Evolutionary conservation across 2,797 vertebrate genomes (phyloP).

Genomic region (Lepidocolaptes lacrymiger): DNA sequence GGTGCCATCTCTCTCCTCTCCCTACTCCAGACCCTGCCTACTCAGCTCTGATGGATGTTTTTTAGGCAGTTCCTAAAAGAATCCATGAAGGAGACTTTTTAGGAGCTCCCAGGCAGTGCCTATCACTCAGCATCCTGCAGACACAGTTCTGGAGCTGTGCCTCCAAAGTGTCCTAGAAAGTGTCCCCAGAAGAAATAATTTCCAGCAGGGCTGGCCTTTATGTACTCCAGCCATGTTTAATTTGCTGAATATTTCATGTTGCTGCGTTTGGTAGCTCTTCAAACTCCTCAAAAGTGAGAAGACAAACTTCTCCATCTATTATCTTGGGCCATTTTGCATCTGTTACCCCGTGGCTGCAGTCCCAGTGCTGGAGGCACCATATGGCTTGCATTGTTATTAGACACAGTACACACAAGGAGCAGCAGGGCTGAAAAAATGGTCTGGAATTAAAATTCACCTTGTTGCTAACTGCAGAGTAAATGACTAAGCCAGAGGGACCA

Average conservation of each 20-base stretch:
- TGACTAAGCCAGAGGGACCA: not conserved
- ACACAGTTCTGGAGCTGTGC: not conserved
- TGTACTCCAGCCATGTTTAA: not conserved
- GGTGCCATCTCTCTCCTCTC: not conserved
- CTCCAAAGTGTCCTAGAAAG: not conserved
- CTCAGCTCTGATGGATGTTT: rapidly evolving
- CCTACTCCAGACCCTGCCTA: not conserved
- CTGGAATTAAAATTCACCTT: constrained; percentile 59
- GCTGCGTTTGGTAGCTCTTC: not conserved
- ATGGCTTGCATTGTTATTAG: constrained; percentile 53
- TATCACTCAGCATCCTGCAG: not conserved
- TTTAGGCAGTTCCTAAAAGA: not conserved
- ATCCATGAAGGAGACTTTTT: not conserved
- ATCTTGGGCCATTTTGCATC: constrained; percentile 49
- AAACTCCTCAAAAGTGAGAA: constrained; percentile 21
- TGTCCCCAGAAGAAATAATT: not conserved
- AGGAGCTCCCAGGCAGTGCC: not conserved
- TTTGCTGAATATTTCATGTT: not conserved
- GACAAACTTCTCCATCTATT: constrained; percentile 47
- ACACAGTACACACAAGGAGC: not conserved
- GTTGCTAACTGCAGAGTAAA: constrained; percentile 28
- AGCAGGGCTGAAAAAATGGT: constrained; percentile 8
- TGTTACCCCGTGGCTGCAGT: constrained; percentile 51
- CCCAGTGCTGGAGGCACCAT: constrained; percentile 51
- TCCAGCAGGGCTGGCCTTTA: not conserved